A percentile compares a stretch with the other conserved stretches of the same genome.
Evolutionary conservation across 2,113 vertebrate genomes (phyloP).

Genomic region (Oxyura jamaicensis): DNA sequence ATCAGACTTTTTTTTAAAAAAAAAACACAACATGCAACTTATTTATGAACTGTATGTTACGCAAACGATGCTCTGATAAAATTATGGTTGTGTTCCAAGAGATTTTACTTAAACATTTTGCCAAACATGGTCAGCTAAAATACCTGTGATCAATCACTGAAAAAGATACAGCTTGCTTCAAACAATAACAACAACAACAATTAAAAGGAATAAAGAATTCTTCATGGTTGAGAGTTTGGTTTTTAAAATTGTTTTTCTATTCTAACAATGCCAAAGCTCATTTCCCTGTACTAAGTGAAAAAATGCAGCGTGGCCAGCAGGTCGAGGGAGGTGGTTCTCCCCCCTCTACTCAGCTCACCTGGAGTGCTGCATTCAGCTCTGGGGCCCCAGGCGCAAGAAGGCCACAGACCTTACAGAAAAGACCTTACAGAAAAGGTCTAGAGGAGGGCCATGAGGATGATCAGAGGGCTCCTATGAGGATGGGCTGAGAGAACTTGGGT

Average conservation of each 20-base stretch:
- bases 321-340: too few relatives aligned
- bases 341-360: too few relatives aligned
- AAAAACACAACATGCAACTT: constrained; percentile 48
- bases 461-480: too few relatives aligned
- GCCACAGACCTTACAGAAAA: too few relatives aligned
- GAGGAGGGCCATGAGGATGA: too few relatives aligned
- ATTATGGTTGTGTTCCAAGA: constrained; percentile 13
- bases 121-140: constrained; percentile 5
- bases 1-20: neutral
- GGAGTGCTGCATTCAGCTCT: too few relatives aligned
- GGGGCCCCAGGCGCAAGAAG: too few relatives aligned
- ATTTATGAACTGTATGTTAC: neutral
- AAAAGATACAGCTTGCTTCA: neutral
- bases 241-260: neutral
- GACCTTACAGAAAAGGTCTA: too few relatives aligned
- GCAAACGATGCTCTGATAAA: constrained; percentile 13
- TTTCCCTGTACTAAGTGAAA: neutral
- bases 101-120: constrained; percentile 11
- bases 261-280: neutral
- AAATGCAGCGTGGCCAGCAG: neutral
- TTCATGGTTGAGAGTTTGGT: neutral
- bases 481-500: too few relatives aligned
- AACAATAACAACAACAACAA: neutral
- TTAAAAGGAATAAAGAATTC: neutral
- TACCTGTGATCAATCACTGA: neutral